Percentiles rank a stretch among this genome's conserved stretches.
These are phyloP conservation scores for Gymnoscelis rufifasciata DNA, from an alignment of 2,888 invertebrate genomes.

Conservation along the genomic window DNA sequence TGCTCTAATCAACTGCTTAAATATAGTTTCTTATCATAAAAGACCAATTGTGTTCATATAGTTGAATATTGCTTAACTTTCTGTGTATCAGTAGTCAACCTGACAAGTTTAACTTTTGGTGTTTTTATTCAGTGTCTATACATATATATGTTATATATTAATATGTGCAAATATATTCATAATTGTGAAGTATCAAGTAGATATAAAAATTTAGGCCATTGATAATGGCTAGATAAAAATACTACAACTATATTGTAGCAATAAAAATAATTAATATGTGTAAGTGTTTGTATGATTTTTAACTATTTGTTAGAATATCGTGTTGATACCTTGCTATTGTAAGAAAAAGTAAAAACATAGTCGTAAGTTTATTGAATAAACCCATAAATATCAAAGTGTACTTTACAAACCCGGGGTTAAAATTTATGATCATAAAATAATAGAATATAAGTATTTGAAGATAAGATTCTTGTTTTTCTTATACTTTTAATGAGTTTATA, in stretches of 20 bases:
- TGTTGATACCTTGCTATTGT: background rate
- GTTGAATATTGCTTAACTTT: background rate
- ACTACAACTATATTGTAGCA: background rate
- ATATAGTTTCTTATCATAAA: conserved; percentile 1
- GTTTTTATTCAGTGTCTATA: background rate
- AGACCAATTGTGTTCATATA: background rate
- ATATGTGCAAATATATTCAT: too few species aligned
- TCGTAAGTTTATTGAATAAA: background rate
- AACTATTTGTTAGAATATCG: background rate
- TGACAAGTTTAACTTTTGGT: background rate
- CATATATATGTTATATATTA: background rate
- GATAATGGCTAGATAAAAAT: background rate
- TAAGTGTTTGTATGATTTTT: background rate
- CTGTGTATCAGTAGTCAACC: too few species aligned
- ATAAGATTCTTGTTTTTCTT: background rate
- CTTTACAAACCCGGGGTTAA: background rate
- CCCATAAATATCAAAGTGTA: background rate
- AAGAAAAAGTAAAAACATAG: background rate
- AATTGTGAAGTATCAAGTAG: too few species aligned
- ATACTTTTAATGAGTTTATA: background rate
- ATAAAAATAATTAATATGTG: background rate
- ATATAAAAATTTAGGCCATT: background rate
- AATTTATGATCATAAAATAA: background rate
- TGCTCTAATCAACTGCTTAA: conserved; percentile 1
- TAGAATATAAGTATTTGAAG: background rate